phyloP scores from a whole-genome alignment of 1,140 invertebrate species.

The Nasonia giraulti region DNA sequence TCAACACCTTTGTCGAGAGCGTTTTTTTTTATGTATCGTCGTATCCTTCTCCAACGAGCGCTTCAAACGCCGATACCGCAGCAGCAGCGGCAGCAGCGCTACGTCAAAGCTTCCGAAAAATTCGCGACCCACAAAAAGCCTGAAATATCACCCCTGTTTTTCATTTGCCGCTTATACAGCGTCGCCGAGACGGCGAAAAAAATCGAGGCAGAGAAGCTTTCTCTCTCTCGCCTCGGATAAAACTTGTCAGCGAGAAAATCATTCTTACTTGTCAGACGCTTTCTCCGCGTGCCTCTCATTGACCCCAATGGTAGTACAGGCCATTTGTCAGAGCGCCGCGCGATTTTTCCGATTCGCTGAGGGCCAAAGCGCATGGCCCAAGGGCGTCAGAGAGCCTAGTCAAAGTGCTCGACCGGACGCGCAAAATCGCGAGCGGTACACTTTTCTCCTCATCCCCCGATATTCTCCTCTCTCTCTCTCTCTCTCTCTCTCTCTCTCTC shows the following conservation, averaged over 20 bases:
- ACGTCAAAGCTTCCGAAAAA: background rate
- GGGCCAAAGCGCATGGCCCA: slow-evolving; percentile 7
- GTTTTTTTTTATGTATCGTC: background rate
- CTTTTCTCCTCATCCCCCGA: background rate
- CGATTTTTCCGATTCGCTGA: slow-evolving; percentile 16
- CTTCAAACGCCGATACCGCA: background rate
- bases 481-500: background rate
- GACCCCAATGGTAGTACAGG: slow-evolving; percentile 1
- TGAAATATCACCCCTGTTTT: slow-evolving; percentile 40
- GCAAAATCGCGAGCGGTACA: background rate
- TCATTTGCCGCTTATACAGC: slow-evolving; percentile 7
- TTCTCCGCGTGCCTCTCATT: background rate
- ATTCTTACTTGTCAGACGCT: slow-evolving; percentile 6
- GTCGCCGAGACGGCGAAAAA: background rate
- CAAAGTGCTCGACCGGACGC: background rate
- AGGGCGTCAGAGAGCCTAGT: background rate
- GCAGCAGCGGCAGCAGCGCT: background rate
- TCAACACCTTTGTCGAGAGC: background rate
- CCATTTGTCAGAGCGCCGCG: slow-evolving; percentile 23
- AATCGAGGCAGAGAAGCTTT: background rate
- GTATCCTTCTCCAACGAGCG: background rate
- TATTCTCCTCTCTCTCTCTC: background rate
- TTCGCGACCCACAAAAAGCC: background rate
- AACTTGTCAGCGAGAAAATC: slow-evolving; percentile 33
- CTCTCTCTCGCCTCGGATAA: background rate